Conservation (phyloP, 2,888 invertebrate species). For the Atethmia centrago region DNA sequence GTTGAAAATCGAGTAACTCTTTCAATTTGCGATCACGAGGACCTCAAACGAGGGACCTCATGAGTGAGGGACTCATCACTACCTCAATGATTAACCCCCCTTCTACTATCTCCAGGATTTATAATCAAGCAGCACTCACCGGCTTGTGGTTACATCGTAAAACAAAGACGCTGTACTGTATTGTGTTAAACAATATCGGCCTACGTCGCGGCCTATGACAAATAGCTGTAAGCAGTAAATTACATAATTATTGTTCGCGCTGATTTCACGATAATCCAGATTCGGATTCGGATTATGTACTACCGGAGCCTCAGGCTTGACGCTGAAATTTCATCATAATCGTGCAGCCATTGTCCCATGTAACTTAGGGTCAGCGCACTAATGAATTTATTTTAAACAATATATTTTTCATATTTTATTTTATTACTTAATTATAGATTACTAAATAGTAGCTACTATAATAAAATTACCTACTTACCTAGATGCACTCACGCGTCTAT, state of each 20-base stretch:
- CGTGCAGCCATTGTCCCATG: not conserved
- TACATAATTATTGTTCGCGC: constrained; percentile 1
- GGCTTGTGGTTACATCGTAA: constrained; percentile 28
- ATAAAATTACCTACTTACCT: no score
- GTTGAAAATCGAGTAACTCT: no score
- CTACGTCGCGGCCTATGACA: constrained; percentile 10
- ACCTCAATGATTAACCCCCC: not conserved
- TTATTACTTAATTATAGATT: not conserved
- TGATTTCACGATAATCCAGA: not conserved
- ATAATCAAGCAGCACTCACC: not conserved
- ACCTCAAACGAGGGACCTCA: no score
- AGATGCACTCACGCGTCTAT: not conserved
- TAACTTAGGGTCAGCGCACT: not conserved
- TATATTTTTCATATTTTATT: no score
- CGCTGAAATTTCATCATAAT: not conserved
- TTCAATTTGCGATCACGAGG: no score
- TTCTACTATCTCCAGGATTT: not conserved
- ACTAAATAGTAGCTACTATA: not conserved
- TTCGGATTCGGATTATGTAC: not conserved
- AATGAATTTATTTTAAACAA: not conserved
- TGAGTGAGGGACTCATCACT: no score
- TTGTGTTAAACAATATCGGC: constrained; percentile 5
- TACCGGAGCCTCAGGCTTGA: not conserved
- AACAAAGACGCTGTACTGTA: constrained; percentile 18
- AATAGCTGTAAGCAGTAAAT: constrained; percentile 25